A percentile compares a stretch with the other conserved stretches of the same genome.
These are phyloP conservation scores for Goniozus legneri DNA, from an alignment of 1,140 invertebrate species.

Conservation along the genomic window DNA sequence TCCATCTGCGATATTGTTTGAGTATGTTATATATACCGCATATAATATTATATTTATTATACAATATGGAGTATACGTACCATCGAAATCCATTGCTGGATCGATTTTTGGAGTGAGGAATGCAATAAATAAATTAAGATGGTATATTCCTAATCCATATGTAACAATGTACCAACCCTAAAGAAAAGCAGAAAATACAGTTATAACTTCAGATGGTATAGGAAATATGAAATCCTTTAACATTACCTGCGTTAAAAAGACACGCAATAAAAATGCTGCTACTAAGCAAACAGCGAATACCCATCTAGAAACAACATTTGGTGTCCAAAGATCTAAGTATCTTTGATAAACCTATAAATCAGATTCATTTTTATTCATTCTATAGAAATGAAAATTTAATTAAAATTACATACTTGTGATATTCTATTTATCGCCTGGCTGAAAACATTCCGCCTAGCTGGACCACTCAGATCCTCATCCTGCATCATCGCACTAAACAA, in stretches of 20 bases:
- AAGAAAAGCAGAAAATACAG: slow-evolving; percentile 10
- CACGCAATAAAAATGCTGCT: slow-evolving; percentile 44
- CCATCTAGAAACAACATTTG: slow-evolving; percentile 47
- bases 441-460: slow-evolving; percentile 40
- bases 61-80: slow-evolving; percentile 53
- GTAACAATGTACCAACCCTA: slow-evolving; percentile 99
- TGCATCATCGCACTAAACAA: slow-evolving; percentile 49
- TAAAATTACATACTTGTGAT: slow-evolving; percentile 42
- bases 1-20: slow-evolving; percentile 56
- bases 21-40: too few relatives aligned
- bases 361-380: slow-evolving; percentile 1
- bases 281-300: slow-evolving; percentile 36
- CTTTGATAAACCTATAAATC: slow-evolving; percentile 47
- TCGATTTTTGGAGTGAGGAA: slow-evolving; percentile 99
- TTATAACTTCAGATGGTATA: too few relatives aligned
- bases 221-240: neutral
- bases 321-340: slow-evolving; percentile 49
- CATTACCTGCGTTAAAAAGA: slow-evolving; percentile 41
- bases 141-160: slow-evolving; percentile 98
- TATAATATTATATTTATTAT: too few relatives aligned
- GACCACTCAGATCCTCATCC: slow-evolving; percentile 51
- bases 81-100: slow-evolving; percentile 90
- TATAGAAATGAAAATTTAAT: neutral
- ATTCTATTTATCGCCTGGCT: slow-evolving; percentile 42
- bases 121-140: slow-evolving; percentile 98